Conservation (phyloP, 2,797 vertebrate genomes). For the Arnoldichthys spilopterus region DNA sequence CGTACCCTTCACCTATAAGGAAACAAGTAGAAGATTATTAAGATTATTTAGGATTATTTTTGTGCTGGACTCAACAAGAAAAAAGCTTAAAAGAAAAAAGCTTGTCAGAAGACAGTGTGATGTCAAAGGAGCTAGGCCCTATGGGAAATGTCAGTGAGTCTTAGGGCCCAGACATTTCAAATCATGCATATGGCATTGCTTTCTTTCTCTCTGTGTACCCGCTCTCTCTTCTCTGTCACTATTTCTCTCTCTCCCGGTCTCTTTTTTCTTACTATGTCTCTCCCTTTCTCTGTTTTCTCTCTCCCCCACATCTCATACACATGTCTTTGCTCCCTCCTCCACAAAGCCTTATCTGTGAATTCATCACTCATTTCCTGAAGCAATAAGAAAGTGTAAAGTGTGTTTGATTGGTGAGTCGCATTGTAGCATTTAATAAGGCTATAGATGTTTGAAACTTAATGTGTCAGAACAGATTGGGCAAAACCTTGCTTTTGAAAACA, state of each 20-base stretch:
- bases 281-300: neutral
- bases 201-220: neutral
- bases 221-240: neutral
- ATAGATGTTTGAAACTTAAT: neutral
- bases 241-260: neutral
- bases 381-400: neutral
- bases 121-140: slow-evolving; percentile 25
- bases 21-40: too few relatives aligned
- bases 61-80: neutral
- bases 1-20: too few relatives aligned
- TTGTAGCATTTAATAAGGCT: slow-evolving; percentile 2
- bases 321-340: neutral
- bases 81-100: slow-evolving; percentile 11
- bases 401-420: slow-evolving; percentile 7
- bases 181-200: slow-evolving; percentile 52
- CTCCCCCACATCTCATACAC: neutral
- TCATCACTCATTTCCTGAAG: slow-evolving; percentile 31
- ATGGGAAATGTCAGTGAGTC: slow-evolving; percentile 38
- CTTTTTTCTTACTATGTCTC: neutral
- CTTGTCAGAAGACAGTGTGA: slow-evolving; percentile 28
- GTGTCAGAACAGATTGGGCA: neutral
- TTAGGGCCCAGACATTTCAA: slow-evolving; percentile 34
- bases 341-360: slow-evolving; percentile 27
- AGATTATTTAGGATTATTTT: too few relatives aligned
- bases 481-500: neutral